Conservation (phyloP, 2,888 invertebrate genomes). For the Plagiodera versicolora region DNA sequence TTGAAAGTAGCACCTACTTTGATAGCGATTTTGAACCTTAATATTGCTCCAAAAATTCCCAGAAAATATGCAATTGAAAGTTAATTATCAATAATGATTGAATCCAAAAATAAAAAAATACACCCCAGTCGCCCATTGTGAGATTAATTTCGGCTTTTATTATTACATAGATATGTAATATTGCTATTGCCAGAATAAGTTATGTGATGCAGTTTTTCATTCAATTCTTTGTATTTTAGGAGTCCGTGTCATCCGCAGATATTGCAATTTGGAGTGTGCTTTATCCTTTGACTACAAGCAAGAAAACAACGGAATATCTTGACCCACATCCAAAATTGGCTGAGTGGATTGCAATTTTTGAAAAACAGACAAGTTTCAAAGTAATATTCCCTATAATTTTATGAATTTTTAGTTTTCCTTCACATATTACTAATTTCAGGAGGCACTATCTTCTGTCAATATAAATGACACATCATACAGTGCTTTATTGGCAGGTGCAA, state of each 20-base stretch:
- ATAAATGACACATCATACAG: constrained; percentile 45
- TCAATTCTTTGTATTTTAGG: constrained; percentile 54
- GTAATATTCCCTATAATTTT: constrained; percentile 36
- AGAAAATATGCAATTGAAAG: no score
- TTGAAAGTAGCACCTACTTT: no score
- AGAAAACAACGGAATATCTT: constrained; percentile 62
- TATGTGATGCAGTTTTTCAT: not conserved
- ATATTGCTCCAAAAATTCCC: no score
- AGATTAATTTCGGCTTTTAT: no score
- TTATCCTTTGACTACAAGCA: constrained; percentile 65
- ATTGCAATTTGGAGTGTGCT: constrained; percentile 73
- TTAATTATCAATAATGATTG: no score
- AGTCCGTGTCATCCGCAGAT: constrained; percentile 68
- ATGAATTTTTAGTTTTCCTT: not conserved
- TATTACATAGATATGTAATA: no score
- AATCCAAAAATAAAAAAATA: no score
- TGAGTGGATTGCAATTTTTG: constrained; percentile 65
- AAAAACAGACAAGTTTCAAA: constrained; percentile 61
- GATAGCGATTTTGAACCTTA: no score
- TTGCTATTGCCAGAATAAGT: no score
- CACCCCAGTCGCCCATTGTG: no score
- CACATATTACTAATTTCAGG: constrained; percentile 38
- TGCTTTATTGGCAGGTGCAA: constrained; percentile 44
- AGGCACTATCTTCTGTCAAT: constrained; percentile 49
- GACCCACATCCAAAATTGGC: constrained; percentile 58